Percentiles rank a stretch among this genome's conserved stretches.
Conservation (phyloP, 2,113 vertebrate species). For the Lagopus leucura region DNA sequence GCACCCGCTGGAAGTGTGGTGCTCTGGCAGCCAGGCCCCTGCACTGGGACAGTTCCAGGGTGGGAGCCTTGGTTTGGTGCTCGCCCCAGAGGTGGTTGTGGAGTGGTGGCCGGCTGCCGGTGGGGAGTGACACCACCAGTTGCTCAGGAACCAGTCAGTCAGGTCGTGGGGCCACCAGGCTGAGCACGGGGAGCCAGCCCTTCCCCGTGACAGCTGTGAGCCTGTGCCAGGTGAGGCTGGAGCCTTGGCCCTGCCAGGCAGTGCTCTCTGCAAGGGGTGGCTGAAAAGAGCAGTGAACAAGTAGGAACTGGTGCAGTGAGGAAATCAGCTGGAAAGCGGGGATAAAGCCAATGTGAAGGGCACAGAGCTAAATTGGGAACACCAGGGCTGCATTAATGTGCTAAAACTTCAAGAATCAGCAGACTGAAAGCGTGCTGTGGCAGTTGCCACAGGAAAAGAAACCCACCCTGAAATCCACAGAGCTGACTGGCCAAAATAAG, state of each 20-base stretch:
- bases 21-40: neutral
- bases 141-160: conserved; percentile 25
- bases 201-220: neutral
- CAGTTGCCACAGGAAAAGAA: neutral
- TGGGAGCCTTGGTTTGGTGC: neutral
- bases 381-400: conserved; percentile 4
- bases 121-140: neutral
- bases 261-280: neutral
- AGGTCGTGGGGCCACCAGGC: neutral
- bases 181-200: neutral
- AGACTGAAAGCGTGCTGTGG: conserved; percentile 31
- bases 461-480: conserved; percentile 16
- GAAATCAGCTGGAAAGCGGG: neutral
- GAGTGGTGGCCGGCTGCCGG: neutral
- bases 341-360: conserved; percentile 31
- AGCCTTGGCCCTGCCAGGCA: neutral
- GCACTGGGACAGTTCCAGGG: neutral
- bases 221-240: conserved; percentile 14
- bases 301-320: conserved; percentile 26
- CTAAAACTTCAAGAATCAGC: conserved; percentile 42
- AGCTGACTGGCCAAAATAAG: neutral
- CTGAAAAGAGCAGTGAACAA: neutral
- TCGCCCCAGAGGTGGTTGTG: neutral
- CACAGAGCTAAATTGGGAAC: neutral
- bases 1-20: neutral